phyloP scores from a whole-genome alignment of 2,113 vertebrate species.

The Tenebrosternarchus preto region DNA sequence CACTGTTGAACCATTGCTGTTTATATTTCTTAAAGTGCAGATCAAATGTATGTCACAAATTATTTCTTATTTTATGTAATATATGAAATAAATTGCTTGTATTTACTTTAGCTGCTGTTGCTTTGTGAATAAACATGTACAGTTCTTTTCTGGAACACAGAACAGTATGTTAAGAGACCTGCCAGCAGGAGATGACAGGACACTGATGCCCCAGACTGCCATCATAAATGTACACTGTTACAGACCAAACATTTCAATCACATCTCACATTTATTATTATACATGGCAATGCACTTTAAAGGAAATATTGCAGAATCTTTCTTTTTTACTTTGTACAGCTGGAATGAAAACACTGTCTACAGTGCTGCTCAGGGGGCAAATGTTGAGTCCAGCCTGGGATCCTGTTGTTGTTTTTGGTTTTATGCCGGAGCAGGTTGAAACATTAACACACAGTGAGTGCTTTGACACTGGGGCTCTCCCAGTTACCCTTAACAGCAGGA shows the following conservation, averaged over 20 bases:
- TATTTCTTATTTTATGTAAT: constrained; percentile 19
- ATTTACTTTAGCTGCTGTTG: background rate
- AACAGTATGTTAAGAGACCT: background rate
- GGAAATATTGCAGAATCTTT: too few species aligned
- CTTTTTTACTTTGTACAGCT: too few species aligned
- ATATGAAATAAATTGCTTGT: background rate
- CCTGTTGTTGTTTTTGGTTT: background rate
- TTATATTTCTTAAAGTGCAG: background rate
- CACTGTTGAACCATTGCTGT: background rate
- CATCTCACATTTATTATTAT: background rate
- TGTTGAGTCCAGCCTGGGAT: background rate
- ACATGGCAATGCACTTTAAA: background rate
- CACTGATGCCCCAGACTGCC: background rate
- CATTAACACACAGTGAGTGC: background rate
- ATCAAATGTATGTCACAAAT: background rate
- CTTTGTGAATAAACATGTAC: constrained; percentile 5
- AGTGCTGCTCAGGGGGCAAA: background rate
- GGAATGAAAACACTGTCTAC: background rate
- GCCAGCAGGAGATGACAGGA: background rate
- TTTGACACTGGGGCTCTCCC: background rate
- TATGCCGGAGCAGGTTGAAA: background rate
- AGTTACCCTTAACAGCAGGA: background rate
- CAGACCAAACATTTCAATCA: background rate
- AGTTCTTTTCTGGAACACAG: too few species aligned
- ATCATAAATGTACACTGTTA: background rate